Evolutionary conservation across 2,888 invertebrate genomes (phyloP).

Genomic region (Archaeoteleia sp.): DNA sequence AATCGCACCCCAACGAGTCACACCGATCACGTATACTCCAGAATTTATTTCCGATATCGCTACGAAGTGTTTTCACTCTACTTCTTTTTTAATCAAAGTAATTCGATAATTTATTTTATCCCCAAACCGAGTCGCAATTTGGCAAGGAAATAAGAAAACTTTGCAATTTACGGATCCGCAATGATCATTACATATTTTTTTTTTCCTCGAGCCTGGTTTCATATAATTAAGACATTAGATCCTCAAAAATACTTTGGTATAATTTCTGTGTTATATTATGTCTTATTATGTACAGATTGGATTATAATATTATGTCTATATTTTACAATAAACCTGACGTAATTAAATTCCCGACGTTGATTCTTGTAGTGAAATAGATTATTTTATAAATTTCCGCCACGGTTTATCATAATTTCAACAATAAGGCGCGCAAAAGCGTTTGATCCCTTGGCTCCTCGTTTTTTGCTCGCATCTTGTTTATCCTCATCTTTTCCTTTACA

Average conservation of each 20-base stretch:
- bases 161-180: constrained; percentile 60
- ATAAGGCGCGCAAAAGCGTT: not conserved
- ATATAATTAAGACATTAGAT: too few species aligned
- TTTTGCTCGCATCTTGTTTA: constrained; percentile 1
- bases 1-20: constrained; percentile 52
- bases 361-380: too few species aligned
- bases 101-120: constrained; percentile 65
- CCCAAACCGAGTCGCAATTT: constrained; percentile 53
- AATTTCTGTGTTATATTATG: too few species aligned
- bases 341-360: too few species aligned
- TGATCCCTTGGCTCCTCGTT: not conserved
- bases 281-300: too few species aligned
- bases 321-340: too few species aligned
- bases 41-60: constrained; percentile 51
- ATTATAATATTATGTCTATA: too few species aligned
- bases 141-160: constrained; percentile 59
- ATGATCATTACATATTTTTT: constrained; percentile 50
- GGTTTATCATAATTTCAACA: constrained; percentile 1
- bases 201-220: constrained; percentile 21
- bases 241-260: too few species aligned
- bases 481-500: constrained; percentile 17
- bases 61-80: constrained; percentile 48
- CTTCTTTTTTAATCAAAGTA: constrained; percentile 64
- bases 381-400: too few species aligned
- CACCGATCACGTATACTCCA: constrained; percentile 40